These are phyloP conservation scores for Ochropacha duplaris DNA, from an alignment of 2,888 invertebrate species.

Conservation along the genomic window DNA sequence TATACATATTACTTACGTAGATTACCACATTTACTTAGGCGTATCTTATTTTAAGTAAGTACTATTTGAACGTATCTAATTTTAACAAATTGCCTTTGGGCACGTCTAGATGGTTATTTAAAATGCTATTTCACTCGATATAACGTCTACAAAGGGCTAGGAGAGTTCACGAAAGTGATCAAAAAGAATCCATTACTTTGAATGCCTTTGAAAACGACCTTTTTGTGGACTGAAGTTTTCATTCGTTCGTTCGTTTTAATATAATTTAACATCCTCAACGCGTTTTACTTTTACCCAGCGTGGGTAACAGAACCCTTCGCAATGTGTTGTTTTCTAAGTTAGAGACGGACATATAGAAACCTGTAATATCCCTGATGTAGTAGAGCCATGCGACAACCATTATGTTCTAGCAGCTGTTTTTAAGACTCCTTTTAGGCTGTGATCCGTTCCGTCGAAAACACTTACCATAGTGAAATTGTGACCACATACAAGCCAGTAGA, in stretches of 20 bases:
- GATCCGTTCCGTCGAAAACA: too few species aligned
- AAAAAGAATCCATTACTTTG: neutral
- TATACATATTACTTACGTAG: neutral
- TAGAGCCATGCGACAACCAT: too few species aligned
- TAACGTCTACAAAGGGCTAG: neutral
- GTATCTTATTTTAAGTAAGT: neutral
- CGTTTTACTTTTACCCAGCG: too few species aligned
- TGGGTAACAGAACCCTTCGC: neutral
- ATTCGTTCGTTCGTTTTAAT: neutral
- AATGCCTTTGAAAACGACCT: neutral
- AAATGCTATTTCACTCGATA: neutral
- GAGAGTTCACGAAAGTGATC: conserved; percentile 1
- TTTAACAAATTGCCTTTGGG: neutral
- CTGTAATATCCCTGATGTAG: neutral
- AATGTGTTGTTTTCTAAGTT: neutral
- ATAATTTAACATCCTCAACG: neutral
- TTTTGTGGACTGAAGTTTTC: neutral
- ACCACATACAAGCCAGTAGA: too few species aligned
- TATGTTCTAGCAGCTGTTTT: too few species aligned
- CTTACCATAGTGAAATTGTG: too few species aligned
- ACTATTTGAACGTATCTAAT: neutral
- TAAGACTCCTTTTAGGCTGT: too few species aligned
- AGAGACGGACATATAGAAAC: neutral
- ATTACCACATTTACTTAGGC: neutral
- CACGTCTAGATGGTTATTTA: neutral